Conservation (phyloP, 1,140 invertebrate genomes). For the Coelopa frigida region DNA sequence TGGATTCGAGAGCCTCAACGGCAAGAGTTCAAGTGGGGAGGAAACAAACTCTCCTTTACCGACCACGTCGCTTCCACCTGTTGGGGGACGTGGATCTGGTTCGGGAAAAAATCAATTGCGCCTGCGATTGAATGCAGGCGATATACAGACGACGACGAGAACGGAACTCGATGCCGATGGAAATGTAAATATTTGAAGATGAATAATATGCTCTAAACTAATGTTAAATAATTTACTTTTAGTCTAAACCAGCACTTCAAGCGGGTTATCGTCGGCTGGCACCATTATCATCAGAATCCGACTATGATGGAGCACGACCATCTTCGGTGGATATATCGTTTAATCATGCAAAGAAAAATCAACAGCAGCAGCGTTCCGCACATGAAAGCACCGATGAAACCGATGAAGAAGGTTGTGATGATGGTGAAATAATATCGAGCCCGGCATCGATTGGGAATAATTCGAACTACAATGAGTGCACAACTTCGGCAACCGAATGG, state of each 20-base stretch:
- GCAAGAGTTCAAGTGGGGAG: slow-evolving; percentile 68
- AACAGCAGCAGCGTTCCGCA: no score
- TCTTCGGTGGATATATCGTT: no score
- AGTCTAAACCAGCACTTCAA: not conserved
- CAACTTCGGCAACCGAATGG: slow-evolving; percentile 72
- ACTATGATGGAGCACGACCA: no score
- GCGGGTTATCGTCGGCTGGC: not conserved
- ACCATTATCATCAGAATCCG: slow-evolving; percentile 10
- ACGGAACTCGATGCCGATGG: slow-evolving; percentile 3
- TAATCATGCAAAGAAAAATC: no score
- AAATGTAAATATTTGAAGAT: not conserved
- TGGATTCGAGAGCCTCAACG: slow-evolving; percentile 79
- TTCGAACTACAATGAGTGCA: slow-evolving; percentile 27
- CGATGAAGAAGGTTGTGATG: slow-evolving; percentile 52
- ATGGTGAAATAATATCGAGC: slow-evolving; percentile 48
- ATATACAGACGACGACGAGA: slow-evolving; percentile 3
- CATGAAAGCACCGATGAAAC: slow-evolving; percentile 46
- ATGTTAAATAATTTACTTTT: not conserved
- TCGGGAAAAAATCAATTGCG: slow-evolving; percentile 24
- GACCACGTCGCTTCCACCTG: not conserved
- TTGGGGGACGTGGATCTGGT: no score
- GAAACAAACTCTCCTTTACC: slow-evolving; percentile 43
- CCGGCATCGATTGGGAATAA: slow-evolving; percentile 32
- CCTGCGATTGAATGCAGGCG: slow-evolving; percentile 23
- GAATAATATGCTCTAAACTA: not conserved